Base-by-base conservation (phyloP, 1,140 invertebrate species). In the Daktulosphaira vitifoliae region DNA sequence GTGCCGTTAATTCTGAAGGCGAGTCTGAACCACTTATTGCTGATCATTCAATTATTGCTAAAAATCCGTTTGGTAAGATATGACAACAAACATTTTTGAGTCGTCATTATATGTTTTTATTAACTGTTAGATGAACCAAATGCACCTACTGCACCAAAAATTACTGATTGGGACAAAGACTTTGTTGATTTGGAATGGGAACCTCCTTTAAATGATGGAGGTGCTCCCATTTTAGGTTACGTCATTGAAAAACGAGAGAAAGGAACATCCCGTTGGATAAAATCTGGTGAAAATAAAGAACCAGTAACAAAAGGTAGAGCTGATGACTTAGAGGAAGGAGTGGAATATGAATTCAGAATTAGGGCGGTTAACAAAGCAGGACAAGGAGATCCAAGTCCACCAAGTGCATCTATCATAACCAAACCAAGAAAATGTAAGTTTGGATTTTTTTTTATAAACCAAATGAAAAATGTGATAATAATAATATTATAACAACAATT, bases 1-100 rank as follows among this genome's bases (percentile, higher is more conserved):
- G 86, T 15, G 96, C 96, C 65, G 92, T 97, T 3, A 98, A 98
- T 74, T 84, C 88, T 56, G 91, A 97, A 77, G 96, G 96, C 20
- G 88, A 90, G 74, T 96, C 93, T 4, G 91, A 95, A 72, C 92
- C 93, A 15, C 76, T 98, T 42, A 85, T 88, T 69, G 90, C 91
- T 5, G 86, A 91, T 48, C 83, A 91, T 68, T 84, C 88, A 16
- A 92, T 96, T 66, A 81, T 96, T 69, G 96, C 96, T 20, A 98
- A 98, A 77, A 96, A 98, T 90, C 94, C 94, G 71, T 99, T 92
- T 75, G 92, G 88, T 91, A 75, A 78, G 79, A 22, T 33, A 13
- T 38, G 16, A 51, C 3, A 51, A 20, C 16, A n/a, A n/a, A 33
- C 29, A 11, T 33, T 33, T 11, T 33, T 33, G 29, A 33, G 5